Evolutionary conservation across 2,888 invertebrate species (phyloP).

Genomic region (Patella caerulea): DNA sequence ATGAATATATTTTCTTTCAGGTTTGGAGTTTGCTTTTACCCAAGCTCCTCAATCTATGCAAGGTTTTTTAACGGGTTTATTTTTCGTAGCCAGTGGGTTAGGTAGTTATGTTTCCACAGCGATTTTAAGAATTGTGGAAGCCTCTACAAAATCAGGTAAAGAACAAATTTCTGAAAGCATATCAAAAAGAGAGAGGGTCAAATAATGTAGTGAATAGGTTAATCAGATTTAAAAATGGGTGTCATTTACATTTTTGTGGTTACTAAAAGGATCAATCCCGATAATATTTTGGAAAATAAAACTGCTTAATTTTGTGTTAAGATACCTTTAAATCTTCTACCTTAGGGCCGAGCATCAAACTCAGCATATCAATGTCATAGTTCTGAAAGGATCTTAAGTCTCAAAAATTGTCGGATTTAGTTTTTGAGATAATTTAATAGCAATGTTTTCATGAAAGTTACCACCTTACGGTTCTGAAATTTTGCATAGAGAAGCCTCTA

Average conservation of each 20-base stretch:
- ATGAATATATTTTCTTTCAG: constrained; percentile 37
- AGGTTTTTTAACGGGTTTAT: constrained; percentile 64
- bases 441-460: no score
- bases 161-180: not conserved
- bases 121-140: constrained; percentile 54
- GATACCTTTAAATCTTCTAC: no score
- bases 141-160: constrained; percentile 49
- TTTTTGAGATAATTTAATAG: no score
- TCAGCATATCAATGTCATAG: no score
- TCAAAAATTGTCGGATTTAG: no score
- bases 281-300: no score
- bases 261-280: not conserved
- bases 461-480: no score
- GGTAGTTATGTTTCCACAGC: constrained; percentile 60
- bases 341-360: no score
- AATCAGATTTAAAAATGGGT: not conserved
- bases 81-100: constrained; percentile 59
- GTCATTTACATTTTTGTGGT: not conserved
- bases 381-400: no score
- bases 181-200: not conserved
- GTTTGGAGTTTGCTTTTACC: constrained; percentile 65
- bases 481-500: no score
- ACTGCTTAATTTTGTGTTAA: no score
- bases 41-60: constrained; percentile 63
- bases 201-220: no score